phyloP scores from a whole-genome alignment of 2,888 invertebrate species.

The Oconnorella tubifera region DNA sequence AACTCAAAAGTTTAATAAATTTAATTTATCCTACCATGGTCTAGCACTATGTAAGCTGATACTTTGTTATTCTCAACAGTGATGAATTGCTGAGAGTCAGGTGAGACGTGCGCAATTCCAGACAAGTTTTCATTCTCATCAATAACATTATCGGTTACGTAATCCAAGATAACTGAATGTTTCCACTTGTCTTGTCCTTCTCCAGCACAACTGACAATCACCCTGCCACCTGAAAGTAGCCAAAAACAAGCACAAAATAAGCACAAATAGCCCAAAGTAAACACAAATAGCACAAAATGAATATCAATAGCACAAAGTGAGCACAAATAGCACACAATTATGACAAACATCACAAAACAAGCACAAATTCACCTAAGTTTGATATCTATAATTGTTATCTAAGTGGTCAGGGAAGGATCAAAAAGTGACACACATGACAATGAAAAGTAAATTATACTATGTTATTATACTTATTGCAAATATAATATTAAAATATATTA shows the following conservation, averaged over 20 bases:
- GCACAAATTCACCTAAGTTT: too few relatives aligned
- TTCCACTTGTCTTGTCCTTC: neutral
- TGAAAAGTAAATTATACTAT: too few relatives aligned
- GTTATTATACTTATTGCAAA: too few relatives aligned
- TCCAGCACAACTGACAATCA: neutral
- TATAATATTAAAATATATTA: too few relatives aligned
- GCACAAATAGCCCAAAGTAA: neutral
- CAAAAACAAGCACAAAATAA: neutral
- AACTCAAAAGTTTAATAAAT: too few relatives aligned
- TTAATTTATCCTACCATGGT: too few relatives aligned
- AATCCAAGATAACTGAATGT: slow-evolving; percentile 18
- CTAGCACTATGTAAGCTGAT: neutral
- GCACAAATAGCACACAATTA: neutral
- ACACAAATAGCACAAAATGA: neutral
- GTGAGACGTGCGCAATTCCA: slow-evolving; percentile 12
- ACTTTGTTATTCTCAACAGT: slow-evolving; percentile 9
- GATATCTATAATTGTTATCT: too few relatives aligned
- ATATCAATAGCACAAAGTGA: neutral
- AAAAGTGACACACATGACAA: too few relatives aligned
- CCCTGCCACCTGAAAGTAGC: neutral
- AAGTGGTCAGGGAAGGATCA: too few relatives aligned
- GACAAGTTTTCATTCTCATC: neutral
- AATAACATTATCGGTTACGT: slow-evolving; percentile 23
- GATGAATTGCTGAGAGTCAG: slow-evolving; percentile 21
- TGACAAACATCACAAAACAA: neutral